A percentile compares a stretch with the other conserved stretches of the same genome.
Conservation (phyloP, 2,888 invertebrate species). For the Achlya flavicornis region DNA sequence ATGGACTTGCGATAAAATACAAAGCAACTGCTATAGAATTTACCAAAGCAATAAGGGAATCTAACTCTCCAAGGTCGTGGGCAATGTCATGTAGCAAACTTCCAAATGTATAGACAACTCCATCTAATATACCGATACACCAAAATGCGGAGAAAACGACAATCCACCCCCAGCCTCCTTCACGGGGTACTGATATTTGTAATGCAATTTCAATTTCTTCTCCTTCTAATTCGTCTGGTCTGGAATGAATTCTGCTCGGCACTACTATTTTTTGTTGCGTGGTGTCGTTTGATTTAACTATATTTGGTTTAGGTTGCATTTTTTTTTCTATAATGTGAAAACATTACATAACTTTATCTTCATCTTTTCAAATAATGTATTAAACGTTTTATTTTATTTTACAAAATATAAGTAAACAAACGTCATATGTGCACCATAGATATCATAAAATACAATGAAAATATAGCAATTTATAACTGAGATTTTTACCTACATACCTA, state of each 20-base stretch:
- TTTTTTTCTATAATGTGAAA: background rate
- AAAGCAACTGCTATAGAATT: conserved; percentile 70
- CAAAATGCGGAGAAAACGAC: conserved; percentile 63
- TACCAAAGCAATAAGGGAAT: conserved; percentile 59
- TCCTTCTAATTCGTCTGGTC: conserved; percentile 55
- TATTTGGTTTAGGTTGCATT: conserved; percentile 5
- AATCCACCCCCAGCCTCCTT: conserved; percentile 77
- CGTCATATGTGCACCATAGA: too few relatives aligned
- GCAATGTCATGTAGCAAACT: conserved; percentile 62
- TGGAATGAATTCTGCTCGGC: conserved; percentile 55
- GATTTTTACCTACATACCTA: too few relatives aligned
- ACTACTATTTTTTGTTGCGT: conserved; percentile 41
- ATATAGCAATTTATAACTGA: too few relatives aligned
- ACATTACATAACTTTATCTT: background rate
- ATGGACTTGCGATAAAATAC: conserved; percentile 64
- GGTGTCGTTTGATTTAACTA: conserved; percentile 31
- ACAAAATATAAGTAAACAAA: too few relatives aligned
- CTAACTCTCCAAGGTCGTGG: conserved; percentile 51
- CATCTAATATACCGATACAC: conserved; percentile 63
- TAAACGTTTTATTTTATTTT: too few relatives aligned
- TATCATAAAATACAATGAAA: too few relatives aligned
- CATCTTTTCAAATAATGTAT: background rate
- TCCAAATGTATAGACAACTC: conserved; percentile 68
- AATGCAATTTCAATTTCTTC: conserved; percentile 76
- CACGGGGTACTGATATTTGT: conserved; percentile 69